Percentiles rank a stretch among this genome's conserved stretches.
These are phyloP conservation scores for Hydrotaea cyrtoneurina DNA, from an alignment of 2,888 invertebrate species.

Conservation along the genomic window DNA sequence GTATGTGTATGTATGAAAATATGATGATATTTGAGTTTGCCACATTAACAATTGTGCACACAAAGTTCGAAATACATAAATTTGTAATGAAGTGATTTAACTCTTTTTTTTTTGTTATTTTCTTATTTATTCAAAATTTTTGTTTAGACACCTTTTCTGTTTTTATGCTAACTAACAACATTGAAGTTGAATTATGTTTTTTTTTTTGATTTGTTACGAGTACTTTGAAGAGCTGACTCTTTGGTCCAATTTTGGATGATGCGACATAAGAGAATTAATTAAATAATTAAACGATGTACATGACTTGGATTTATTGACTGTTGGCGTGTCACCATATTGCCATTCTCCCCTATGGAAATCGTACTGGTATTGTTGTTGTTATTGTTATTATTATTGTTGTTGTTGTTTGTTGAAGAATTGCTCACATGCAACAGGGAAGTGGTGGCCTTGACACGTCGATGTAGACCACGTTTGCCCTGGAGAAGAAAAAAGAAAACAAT, in stretches of 20 bases:
- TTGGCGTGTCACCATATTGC: constrained; percentile 71
- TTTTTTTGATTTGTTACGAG: constrained; percentile 18
- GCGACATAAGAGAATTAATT: constrained; percentile 61
- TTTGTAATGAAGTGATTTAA: constrained; percentile 16
- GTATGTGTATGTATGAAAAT: constrained; percentile 1
- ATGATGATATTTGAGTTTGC: constrained; percentile 31
- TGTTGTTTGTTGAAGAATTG: constrained; percentile 64
- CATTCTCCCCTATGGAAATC: constrained; percentile 64
- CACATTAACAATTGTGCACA: constrained; percentile 9
- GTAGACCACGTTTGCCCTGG: constrained; percentile 77
- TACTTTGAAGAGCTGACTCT: constrained; percentile 48
- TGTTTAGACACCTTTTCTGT: constrained; percentile 64
- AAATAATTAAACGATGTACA: constrained; percentile 79
- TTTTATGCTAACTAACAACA: neutral
- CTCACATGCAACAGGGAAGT: constrained; percentile 72
- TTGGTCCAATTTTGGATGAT: constrained; percentile 52
- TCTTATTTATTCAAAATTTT: too few species aligned
- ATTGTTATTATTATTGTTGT: constrained; percentile 58
- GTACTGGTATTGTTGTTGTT: constrained; percentile 63
- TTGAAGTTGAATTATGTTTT: neutral
- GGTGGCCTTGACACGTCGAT: constrained; percentile 74
- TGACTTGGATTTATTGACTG: constrained; percentile 78
- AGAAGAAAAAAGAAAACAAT: constrained; percentile 28
- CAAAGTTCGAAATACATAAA: constrained; percentile 8
- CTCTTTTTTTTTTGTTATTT: constrained; percentile 16